phyloP scores from a whole-genome alignment of 2,888 invertebrate species.

The Nycteola revayana region DNA sequence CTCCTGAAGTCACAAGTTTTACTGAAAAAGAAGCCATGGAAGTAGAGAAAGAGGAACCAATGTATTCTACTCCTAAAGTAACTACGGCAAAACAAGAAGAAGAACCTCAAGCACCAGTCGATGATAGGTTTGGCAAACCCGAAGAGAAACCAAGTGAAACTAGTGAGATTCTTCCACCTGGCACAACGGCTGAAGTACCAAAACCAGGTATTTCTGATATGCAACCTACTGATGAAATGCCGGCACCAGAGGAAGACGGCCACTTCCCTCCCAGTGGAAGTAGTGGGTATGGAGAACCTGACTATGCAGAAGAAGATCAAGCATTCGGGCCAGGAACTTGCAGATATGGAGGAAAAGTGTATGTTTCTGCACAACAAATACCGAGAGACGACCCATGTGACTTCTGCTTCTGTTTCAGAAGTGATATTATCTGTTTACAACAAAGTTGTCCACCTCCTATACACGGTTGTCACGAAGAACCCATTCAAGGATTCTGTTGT shows the following conservation, averaged over 20 bases:
- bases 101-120: slow-evolving; percentile 25
- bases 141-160: slow-evolving; percentile 44
- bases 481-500: slow-evolving; percentile 96
- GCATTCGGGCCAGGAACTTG: slow-evolving; percentile 95
- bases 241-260: slow-evolving; percentile 56
- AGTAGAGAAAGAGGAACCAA: slow-evolving; percentile 31
- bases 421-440: slow-evolving; percentile 96
- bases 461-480: slow-evolving; percentile 94
- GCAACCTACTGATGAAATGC: slow-evolving; percentile 57
- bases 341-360: slow-evolving; percentile 94
- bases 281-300: slow-evolving; percentile 81
- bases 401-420: slow-evolving; percentile 98
- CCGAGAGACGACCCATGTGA: slow-evolving; percentile 97
- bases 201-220: slow-evolving; percentile 52
- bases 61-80: slow-evolving; percentile 23
- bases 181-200: slow-evolving; percentile 43
- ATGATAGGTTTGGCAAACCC: slow-evolving; percentile 46
- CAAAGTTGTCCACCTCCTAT: slow-evolving; percentile 98
- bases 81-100: slow-evolving; percentile 28
- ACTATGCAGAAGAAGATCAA: slow-evolving; percentile 90
- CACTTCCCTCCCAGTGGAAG: slow-evolving; percentile 61
- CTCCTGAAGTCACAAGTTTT: slow-evolving; percentile 10
- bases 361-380: slow-evolving; percentile 97
- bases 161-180: slow-evolving; percentile 30
- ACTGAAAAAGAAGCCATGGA: slow-evolving; percentile 17